Evolutionary conservation across 2,113 vertebrate species (phyloP).

Genomic region (Siphamia tubifer): DNA sequence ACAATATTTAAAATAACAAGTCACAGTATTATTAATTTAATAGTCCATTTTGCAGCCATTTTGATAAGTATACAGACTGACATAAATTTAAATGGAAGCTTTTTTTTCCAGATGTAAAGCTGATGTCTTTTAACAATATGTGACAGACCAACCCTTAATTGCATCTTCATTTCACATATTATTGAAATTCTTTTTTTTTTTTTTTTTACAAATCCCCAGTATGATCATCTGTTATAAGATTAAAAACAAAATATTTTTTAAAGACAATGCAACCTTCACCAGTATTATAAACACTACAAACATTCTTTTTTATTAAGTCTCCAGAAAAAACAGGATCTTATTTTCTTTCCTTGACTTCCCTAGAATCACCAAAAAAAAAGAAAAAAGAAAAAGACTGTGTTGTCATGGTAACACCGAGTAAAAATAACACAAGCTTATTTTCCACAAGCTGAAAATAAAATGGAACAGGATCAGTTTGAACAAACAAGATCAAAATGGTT

Average conservation of each 20-base stretch:
- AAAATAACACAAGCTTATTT: slow-evolving; percentile 83
- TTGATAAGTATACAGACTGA: too few relatives aligned
- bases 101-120: too few relatives aligned
- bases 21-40: too few relatives aligned
- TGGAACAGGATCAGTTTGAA: slow-evolving; percentile 77
- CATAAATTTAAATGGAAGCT: too few relatives aligned
- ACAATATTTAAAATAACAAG: too few relatives aligned
- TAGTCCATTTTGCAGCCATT: too few relatives aligned
- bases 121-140: too few relatives aligned
- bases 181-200: too few relatives aligned
- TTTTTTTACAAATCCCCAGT: neutral
- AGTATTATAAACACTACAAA: slow-evolving; percentile 14
- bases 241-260: neutral
- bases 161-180: neutral
- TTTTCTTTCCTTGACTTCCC: slow-evolving; percentile 68
- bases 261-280: slow-evolving; percentile 6
- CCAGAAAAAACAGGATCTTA: slow-evolving; percentile 37
- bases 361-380: slow-evolving; percentile 49
- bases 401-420: slow-evolving; percentile 83
- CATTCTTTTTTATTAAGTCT: slow-evolving; percentile 26
- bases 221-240: neutral
- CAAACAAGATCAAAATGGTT: slow-evolving; percentile 78
- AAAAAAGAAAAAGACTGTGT: slow-evolving; percentile 56
- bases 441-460: slow-evolving; percentile 79
- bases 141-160: neutral